Evolutionary conservation across 2,113 vertebrate genomes (phyloP), one percentile per base, ranked within the genome.

Genomic region (Burhinus oedicnemus): DNA sequence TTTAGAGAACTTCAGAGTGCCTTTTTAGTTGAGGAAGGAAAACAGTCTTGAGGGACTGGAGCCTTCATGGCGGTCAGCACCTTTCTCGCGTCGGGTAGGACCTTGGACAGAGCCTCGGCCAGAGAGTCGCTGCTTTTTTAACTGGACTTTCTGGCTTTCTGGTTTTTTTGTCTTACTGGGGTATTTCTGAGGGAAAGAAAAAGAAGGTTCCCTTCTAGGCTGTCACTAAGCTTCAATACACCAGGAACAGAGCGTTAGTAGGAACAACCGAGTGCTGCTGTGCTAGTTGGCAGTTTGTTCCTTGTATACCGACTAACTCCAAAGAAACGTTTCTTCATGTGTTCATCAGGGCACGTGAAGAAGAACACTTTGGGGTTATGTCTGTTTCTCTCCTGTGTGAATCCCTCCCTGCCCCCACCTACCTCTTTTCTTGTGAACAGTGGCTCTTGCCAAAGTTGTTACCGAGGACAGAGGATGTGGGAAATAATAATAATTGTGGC

Each of bases 61-160:
- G 40, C 38, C 40, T 47, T 44, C 9, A 0, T 3, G 42, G 36
- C 1, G 32, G 15, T 51, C 21, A 11, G 25, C 44, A 58, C 32
- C 17, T 45, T 68, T 22, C 36, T 16, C 0, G 1, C 2, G 7
- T 14, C 0, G 1, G 15, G 5, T 4, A 40, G 72, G 45, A 90
- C 77, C 51, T 82, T 44, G 72, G 84, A 77, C n/a, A 72, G 72
- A 54, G 14, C n/a, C 7, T 25, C 2, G 5, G 26, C 29, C 44
- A 9, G 26, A 4, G 27, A 20, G 6, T 7, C 5, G 9, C 29
- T 18, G 12, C 38, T 27, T 22, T 17, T 38, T 45, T 3, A 23
- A 2, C 25, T 27, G 55, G 8, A 8, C 16, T 72, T n/a, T 0
- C 1, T 55, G 40, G 23, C 44, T 36, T 45, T 19, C 5, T 51